Percentiles rank a stretch among this genome's conserved stretches.
Conservation (phyloP, 2,888 invertebrate genomes). For the Microplitis deprimator region DNA sequence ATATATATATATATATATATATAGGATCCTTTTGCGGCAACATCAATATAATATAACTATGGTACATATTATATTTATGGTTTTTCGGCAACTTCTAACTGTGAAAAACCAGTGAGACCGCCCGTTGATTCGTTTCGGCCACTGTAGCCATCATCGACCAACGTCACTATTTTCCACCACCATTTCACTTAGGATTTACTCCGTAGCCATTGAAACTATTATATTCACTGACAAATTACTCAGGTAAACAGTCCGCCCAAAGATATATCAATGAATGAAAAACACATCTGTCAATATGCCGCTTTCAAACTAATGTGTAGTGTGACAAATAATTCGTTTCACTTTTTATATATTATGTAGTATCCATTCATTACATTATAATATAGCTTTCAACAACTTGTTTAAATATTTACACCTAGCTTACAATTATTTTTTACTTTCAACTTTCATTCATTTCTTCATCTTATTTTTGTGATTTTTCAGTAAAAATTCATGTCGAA, state of each 20-base stretch:
- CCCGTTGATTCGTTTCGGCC: slow-evolving; percentile 34
- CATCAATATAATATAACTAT: not conserved
- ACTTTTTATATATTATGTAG: not conserved
- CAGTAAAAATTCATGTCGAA: not conserved
- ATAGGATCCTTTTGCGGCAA: not conserved
- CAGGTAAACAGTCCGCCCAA: slow-evolving; percentile 67
- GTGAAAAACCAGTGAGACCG: slow-evolving; percentile 43
- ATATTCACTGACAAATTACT: slow-evolving; percentile 64
- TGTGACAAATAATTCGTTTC: slow-evolving; percentile 1
- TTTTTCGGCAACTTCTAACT: not conserved
- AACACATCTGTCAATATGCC: slow-evolving; percentile 5
- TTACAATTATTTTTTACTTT: slow-evolving; percentile 24
- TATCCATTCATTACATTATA: not conserved
- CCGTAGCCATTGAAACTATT: slow-evolving; percentile 53
- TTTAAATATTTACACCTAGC: slow-evolving; percentile 15
- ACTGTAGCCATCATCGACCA: slow-evolving; percentile 41
- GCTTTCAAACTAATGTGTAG: not conserved
- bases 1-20: not conserved
- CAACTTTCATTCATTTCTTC: not conserved
- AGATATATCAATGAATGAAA: slow-evolving; percentile 28
- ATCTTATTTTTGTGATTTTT: not conserved
- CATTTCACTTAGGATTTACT: slow-evolving; percentile 46
- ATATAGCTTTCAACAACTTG: not conserved
- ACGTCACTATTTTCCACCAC: not conserved
- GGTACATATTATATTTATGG: not conserved